phyloP scores from a whole-genome alignment of 1,140 invertebrate species.

The Tetramorium simillimum region DNA sequence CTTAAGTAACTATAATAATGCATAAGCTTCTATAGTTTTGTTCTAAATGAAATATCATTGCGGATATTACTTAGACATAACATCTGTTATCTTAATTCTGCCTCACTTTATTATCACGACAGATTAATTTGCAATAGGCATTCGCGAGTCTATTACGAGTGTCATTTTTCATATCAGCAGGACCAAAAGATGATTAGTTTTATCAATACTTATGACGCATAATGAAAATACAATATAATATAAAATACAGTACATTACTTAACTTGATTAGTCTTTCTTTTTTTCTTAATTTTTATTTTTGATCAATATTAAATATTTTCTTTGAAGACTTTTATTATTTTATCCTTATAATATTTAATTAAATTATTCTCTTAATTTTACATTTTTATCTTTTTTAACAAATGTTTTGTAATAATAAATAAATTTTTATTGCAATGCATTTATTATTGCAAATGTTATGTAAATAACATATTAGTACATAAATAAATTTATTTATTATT shows the following conservation, averaged over 20 bases:
- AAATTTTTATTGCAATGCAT: too few relatives aligned
- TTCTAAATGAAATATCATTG: not conserved
- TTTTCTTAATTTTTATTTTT: not conserved
- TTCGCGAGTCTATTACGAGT: not conserved
- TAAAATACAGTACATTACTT: not conserved
- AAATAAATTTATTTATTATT: too few relatives aligned
- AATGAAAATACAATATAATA: not conserved
- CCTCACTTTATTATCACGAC: not conserved
- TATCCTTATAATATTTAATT: not conserved
- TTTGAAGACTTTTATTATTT: not conserved
- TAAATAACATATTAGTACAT: too few relatives aligned
- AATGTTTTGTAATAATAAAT: not conserved
- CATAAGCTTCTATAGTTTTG: not conserved
- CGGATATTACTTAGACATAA: constrained; percentile 4
- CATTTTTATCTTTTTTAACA: not conserved
- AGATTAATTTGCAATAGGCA: not conserved
- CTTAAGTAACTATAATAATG: not conserved
- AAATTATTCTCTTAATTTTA: not conserved
- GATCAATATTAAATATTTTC: not conserved
- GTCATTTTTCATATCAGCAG: not conserved
- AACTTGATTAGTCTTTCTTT: not conserved
- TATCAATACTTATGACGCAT: not conserved
- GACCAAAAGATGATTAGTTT: not conserved
- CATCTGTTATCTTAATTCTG: not conserved
- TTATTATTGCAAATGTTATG: too few relatives aligned